phyloP scores from a whole-genome alignment of 1,140 invertebrate genomes.

The Meloidogyne floridensis region DNA sequence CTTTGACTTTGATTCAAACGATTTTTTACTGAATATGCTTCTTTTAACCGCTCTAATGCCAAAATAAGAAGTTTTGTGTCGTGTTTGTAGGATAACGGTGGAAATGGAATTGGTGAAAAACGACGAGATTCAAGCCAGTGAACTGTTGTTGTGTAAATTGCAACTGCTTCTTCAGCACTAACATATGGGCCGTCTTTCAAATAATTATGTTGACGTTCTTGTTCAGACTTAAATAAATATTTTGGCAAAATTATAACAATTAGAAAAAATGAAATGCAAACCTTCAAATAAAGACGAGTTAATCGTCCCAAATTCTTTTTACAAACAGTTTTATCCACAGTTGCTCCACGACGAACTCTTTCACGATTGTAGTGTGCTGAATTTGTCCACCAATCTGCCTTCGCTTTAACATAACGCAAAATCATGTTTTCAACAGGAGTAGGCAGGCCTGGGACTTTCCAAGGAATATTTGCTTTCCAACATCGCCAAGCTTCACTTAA shows the following conservation, averaged over 20 bases:
- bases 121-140: constrained; percentile 97
- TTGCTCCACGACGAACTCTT: constrained; percentile 72
- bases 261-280: constrained; percentile 11
- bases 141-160: constrained; percentile 98
- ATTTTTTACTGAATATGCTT: constrained; percentile 98
- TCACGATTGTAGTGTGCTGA: constrained; percentile 99
- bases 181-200: constrained; percentile 98
- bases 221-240: constrained; percentile 76
- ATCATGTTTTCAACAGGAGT: constrained; percentile 99
- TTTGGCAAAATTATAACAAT: constrained; percentile 18
- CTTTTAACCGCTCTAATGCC: constrained; percentile 92
- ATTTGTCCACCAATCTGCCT: constrained; percentile 99
- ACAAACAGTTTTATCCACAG: constrained; percentile 97
- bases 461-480: constrained; percentile 99
- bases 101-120: constrained; percentile 98
- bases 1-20: constrained; percentile 96
- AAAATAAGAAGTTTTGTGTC: constrained; percentile 97
- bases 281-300: constrained; percentile 91
- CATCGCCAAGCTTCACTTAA: constrained; percentile 98
- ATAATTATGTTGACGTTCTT: constrained; percentile 98
- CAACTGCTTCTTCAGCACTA: constrained; percentile 97
- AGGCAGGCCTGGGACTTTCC: constrained; percentile 98
- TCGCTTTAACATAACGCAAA: constrained; percentile 98
- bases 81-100: constrained; percentile 97
- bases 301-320: constrained; percentile 97